A percentile compares a stretch with the other conserved stretches of the same genome.
These are phyloP conservation scores for Octonoba sinensis DNA, from an alignment of 2,888 invertebrate genomes.

Conservation along the genomic window DNA sequence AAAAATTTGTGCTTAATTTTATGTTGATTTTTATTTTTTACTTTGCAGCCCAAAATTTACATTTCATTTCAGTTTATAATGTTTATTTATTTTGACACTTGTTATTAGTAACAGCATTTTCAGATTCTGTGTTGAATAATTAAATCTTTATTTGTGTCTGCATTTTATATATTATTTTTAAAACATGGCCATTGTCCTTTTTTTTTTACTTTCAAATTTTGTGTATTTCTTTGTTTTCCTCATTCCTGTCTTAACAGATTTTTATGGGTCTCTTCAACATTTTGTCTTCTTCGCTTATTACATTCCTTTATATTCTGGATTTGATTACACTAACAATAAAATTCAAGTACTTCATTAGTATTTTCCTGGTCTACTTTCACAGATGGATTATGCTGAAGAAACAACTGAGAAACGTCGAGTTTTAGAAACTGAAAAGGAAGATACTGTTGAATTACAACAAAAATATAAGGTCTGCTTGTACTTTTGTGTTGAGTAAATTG, in stretches of 20 bases:
- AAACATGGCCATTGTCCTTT: background rate
- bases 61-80: too few species aligned
- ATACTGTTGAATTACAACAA: conserved; percentile 65
- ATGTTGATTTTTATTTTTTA: too few species aligned
- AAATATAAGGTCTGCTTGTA: conserved; percentile 66
- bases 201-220: background rate
- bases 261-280: background rate
- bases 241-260: background rate
- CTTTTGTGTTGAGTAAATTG: background rate
- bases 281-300: background rate
- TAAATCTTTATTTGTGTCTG: background rate
- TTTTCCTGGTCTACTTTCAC: conserved; percentile 19
- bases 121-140: too few species aligned
- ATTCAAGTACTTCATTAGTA: background rate
- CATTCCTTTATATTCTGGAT: background rate
- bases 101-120: too few species aligned
- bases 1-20: too few species aligned
- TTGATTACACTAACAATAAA: background rate
- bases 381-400: conserved; percentile 67
- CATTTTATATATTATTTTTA: background rate
- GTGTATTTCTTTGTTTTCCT: background rate
- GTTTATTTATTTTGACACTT: too few species aligned
- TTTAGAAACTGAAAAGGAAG: conserved; percentile 67
- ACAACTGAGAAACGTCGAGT: conserved; percentile 67
- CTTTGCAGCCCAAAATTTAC: too few species aligned